Base-by-base conservation (phyloP, 2,888 invertebrate species). In the Daptonema setosum region DNA sequence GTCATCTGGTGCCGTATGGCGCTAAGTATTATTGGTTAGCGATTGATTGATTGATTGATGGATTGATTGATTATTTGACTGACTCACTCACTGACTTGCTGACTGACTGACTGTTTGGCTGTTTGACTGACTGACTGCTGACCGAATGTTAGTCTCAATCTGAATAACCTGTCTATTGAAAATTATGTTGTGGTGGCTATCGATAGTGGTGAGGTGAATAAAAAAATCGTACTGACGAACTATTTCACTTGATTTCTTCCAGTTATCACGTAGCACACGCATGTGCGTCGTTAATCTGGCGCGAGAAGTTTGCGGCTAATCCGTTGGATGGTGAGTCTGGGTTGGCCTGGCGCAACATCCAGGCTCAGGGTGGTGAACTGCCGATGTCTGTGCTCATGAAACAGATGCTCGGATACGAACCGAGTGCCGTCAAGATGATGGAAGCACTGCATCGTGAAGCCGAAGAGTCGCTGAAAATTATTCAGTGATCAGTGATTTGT, bases 21-120 rank as follows among this genome's bases (percentile, higher is more conserved):
- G 93, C 93, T 0, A 93, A 91, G 73, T 97, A 97, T 75, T 97
- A 95, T 73, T 85, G 95, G n/a, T n/a, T n/a, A n/a, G n/a, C n/a
- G n/a, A n/a, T n/a, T n/a, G n/a, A n/a, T n/a, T n/a, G n/a, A n/a
- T n/a, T n/a, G n/a, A n/a, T n/a, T n/a, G n/a, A n/a, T n/a, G n/a
- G n/a, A n/a, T n/a, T n/a, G n/a, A n/a, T n/a, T n/a, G n/a, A n/a
- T n/a, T n/a, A n/a, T n/a, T n/a, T n/a, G n/a, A n/a, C n/a, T n/a
- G n/a, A n/a, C n/a, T n/a, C n/a, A n/a, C n/a, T n/a, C n/a, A n/a
- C n/a, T n/a, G n/a, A n/a, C n/a, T n/a, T n/a, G n/a, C n/a, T n/a
- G n/a, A n/a, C n/a, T n/a, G n/a, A n/a, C n/a, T n/a, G n/a, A n/a
- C n/a, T n/a, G n/a, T n/a, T n/a, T n/a, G n/a, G n/a, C n/a, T n/a